These are phyloP conservation scores for Arge pagana DNA, from an alignment of 2,888 invertebrate genomes.

Conservation along the genomic window DNA sequence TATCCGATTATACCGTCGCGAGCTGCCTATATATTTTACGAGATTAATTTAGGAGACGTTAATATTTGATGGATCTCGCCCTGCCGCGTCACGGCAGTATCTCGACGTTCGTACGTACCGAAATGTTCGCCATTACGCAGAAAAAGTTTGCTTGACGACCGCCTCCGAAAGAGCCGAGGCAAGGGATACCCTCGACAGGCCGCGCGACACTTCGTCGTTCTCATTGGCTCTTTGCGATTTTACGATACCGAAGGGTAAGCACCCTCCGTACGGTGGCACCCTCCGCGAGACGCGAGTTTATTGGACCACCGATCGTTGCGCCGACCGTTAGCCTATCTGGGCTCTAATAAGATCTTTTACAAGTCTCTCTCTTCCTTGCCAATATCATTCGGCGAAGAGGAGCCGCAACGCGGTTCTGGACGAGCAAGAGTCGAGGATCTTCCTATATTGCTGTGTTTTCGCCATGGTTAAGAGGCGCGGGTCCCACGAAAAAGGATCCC, in stretches of 20 bases:
- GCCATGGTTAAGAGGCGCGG: too few relatives aligned
- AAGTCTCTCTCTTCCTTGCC: conserved; percentile 33
- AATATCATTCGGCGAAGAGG: conserved; percentile 28
- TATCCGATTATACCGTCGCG: too few relatives aligned
- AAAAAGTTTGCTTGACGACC: conserved; percentile 24
- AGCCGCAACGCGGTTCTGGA: too few relatives aligned
- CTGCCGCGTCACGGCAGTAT: conserved; percentile 25
- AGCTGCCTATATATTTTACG: conserved; percentile 40
- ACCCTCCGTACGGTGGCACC: conserved; percentile 37
- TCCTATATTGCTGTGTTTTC: too few relatives aligned
- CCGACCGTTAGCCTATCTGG: conserved; percentile 16
- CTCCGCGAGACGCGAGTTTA: conserved; percentile 22
- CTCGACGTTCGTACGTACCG: conserved; percentile 30
- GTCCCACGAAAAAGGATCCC: too few relatives aligned
- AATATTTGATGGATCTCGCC: conserved; percentile 46
- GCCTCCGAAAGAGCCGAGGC: conserved; percentile 12
- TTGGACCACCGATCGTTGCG: conserved; percentile 34
- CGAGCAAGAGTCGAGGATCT: too few relatives aligned
- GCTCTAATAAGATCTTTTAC: conserved; percentile 40
- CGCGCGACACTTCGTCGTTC: not conserved
- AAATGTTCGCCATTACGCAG: conserved; percentile 45
- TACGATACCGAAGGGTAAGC: conserved; percentile 31
- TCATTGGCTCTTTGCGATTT: conserved; percentile 20
- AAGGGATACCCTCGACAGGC: not conserved
- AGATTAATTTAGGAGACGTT: conserved; percentile 47